Conservation (phyloP, 2,113 vertebrate genomes). For the Dunckerocampus dactyliophorus region DNA sequence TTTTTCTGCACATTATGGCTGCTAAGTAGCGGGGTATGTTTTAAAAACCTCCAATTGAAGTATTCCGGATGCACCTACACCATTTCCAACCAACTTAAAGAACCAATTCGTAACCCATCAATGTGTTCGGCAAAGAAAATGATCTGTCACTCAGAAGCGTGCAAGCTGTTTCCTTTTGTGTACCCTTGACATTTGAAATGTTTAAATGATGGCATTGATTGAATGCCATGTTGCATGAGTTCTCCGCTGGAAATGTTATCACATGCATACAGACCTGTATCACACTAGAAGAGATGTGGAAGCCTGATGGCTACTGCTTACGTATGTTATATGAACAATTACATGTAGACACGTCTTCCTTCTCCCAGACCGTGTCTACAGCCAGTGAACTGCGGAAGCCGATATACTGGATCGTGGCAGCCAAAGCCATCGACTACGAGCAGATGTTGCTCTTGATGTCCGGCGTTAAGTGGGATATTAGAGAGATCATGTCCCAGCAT, state of each 20-base stretch:
- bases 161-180: neutral
- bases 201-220: slow-evolving; percentile 16
- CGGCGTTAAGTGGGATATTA: slow-evolving; percentile 97
- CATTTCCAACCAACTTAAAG: neutral
- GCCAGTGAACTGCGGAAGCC: slow-evolving; percentile 95
- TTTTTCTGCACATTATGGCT: neutral
- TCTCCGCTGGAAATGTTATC: slow-evolving; percentile 10
- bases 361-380: slow-evolving; percentile 89
- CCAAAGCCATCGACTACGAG: slow-evolving; percentile 97
- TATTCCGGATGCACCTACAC: neutral
- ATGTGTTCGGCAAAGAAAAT: slow-evolving; percentile 10
- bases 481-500: slow-evolving; percentile 99
- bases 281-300: neutral
- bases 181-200: slow-evolving; percentile 37
- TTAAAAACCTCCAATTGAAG: neutral
- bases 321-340: neutral
- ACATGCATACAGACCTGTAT: neutral
- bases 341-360: slow-evolving; percentile 9
- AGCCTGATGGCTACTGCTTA: neutral
- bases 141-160: neutral
- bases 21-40: neutral
- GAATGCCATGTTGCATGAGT: slow-evolving; percentile 28
- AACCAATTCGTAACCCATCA: neutral
- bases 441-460: slow-evolving; percentile 94
- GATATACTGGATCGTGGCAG: slow-evolving; percentile 98